Conservation (phyloP, 1,140 invertebrate species). For the Drosophila ercepeae region DNA sequence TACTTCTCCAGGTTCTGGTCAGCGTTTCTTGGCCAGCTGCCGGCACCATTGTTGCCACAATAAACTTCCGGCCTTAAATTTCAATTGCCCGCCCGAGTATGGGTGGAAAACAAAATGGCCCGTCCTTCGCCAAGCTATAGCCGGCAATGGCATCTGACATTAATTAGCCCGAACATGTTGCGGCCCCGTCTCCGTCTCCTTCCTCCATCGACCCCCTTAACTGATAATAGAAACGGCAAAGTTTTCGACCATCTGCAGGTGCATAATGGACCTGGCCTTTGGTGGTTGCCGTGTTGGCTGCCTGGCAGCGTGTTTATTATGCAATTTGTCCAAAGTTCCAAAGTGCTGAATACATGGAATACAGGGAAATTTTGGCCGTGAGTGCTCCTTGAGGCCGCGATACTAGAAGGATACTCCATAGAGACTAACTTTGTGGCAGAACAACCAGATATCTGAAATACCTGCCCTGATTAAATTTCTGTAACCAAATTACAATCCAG, state of each 20-base stretch:
- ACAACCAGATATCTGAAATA: too few species aligned
- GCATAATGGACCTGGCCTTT: conserved; percentile 46
- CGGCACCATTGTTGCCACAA: conserved; percentile 65
- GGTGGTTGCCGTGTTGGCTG: conserved; percentile 5
- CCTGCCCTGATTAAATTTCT: too few species aligned
- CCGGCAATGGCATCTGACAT: conserved; percentile 67
- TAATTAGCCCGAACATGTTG: conserved; percentile 77
- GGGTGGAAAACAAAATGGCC: conserved; percentile 50
- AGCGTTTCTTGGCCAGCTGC: conserved; percentile 42
- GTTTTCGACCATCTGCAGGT: conserved; percentile 66
- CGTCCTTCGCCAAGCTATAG: conserved; percentile 31
- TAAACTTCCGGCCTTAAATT: conserved; percentile 79
- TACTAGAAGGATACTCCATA: not conserved
- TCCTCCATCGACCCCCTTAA: not conserved
- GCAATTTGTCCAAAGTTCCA: conserved; percentile 36
- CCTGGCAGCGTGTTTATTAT: conserved; percentile 56
- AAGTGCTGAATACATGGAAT: conserved; percentile 1
- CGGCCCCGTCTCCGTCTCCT: not conserved
- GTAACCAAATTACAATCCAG: too few species aligned
- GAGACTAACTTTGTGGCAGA: too few species aligned
- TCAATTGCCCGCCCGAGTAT: conserved; percentile 56
- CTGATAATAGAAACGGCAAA: conserved; percentile 50
- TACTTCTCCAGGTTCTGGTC: conserved; percentile 30
- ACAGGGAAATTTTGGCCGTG: not conserved
- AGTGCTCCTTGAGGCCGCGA: not conserved